Evolutionary conservation across 2,113 vertebrate species (phyloP).

Genomic region (Propithecus coquereli): DNA sequence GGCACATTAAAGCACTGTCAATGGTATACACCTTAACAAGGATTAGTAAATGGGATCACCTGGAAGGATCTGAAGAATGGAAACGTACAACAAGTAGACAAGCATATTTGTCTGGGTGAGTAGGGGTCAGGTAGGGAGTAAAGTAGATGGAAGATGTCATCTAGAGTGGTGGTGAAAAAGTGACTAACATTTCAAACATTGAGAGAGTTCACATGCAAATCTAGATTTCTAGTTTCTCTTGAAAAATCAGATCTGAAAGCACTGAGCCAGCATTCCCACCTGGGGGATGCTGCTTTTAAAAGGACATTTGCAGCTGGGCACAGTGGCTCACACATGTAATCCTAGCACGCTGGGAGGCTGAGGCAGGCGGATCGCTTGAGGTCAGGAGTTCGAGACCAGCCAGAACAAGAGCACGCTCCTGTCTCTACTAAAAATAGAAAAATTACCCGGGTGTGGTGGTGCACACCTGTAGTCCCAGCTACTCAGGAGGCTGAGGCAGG

Average conservation of each 20-base stretch:
- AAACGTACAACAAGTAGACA: neutral
- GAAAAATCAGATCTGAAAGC: neutral
- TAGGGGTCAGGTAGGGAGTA: neutral
- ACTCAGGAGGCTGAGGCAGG: too few relatives aligned
- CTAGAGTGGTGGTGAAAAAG: neutral
- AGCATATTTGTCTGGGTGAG: neutral
- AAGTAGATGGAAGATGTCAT: neutral
- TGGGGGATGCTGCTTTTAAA: neutral
- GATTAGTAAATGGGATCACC: neutral
- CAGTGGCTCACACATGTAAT: too few relatives aligned
- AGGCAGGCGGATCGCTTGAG: too few relatives aligned
- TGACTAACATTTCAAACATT: neutral
- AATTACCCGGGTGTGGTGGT: too few relatives aligned
- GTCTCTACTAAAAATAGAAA: too few relatives aligned
- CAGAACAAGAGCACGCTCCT: too few relatives aligned
- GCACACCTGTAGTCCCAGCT: too few relatives aligned
- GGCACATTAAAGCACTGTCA: neutral
- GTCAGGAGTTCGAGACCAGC: too few relatives aligned
- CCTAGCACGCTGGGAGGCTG: too few relatives aligned
- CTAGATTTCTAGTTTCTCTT: neutral
- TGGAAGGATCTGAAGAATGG: neutral
- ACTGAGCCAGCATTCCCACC: neutral
- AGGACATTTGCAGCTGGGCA: neutral
- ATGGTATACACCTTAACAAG: neutral
- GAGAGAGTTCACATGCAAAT: neutral